Evolutionary conservation across 2,113 vertebrate species (phyloP), one percentile per base, ranked within the genome.

Genomic region (Thomomys bottae): DNA sequence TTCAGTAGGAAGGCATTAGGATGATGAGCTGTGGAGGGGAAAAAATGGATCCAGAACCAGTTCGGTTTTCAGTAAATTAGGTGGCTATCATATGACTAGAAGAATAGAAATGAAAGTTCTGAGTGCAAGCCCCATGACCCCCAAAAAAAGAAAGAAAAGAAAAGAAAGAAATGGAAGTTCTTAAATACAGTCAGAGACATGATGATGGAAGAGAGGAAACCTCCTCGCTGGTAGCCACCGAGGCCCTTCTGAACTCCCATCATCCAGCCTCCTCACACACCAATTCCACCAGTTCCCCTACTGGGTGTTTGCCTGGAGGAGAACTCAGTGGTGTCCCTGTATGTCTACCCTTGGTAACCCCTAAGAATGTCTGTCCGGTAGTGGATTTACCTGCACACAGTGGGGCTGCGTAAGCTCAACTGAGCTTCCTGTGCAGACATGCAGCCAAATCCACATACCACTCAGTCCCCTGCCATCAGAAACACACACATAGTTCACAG

Each of bases 81-180:
- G 18, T 54, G 6, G 45, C 17, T 34, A 8, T 45, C 59, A 21
- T 64, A 84, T 79, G 71, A 75, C 38, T 73, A 68, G 66, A 92
- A 85, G 70, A 78, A 76, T 9, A 79, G 32, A 95, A 79, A 54
- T 45, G 38, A 80, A 92, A 63, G 63, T 71, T 73, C n/a, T n/a
- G n/a, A n/a, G n/a, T n/a, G n/a, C n/a, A n/a, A n/a, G n/a, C n/a
- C n/a, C n/a, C n/a, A n/a, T n/a, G n/a, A n/a, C n/a, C n/a, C n/a
- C n/a, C n/a, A n/a, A n/a, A n/a, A n/a, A n/a, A n/a, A n/a, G n/a
- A n/a, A n/a, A n/a, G n/a, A n/a, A n/a, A n/a, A n/a, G n/a, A n/a
- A n/a, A n/a, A n/a, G n/a, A n/a, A n/a, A 79, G 32, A 95, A 79
- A 54, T 45, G 38, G 77, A 92, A 63, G 63, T 71, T 73, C n/a